Evolutionary conservation across 2,888 invertebrate genomes (phyloP).

Genomic region (Ctena decussata): DNA sequence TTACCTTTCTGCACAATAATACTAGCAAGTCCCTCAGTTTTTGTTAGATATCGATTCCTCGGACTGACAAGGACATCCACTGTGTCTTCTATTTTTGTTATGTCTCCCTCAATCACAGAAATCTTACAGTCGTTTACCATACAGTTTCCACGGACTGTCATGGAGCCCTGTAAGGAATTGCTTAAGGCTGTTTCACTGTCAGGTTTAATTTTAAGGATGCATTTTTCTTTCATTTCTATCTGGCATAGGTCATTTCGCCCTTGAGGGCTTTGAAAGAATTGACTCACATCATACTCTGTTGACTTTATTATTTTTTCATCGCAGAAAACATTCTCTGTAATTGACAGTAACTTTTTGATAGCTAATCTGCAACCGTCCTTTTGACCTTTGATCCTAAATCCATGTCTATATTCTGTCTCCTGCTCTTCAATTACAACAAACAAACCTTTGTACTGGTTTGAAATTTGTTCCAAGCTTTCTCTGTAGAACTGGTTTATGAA

Average conservation of each 20-base stretch:
- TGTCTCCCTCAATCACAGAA: not conserved
- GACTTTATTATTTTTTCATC: conserved; percentile 26
- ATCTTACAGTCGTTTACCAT: not conserved
- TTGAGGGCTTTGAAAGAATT: conserved; percentile 21
- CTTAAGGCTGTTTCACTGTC: not conserved
- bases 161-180: not conserved
- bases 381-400: conserved; percentile 46
- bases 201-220: conserved; percentile 22
- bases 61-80: not conserved
- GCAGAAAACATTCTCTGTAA: conserved; percentile 33
- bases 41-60: not conserved
- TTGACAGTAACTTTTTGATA: conserved; percentile 8
- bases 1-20: not conserved
- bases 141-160: not conserved
- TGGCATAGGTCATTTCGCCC: conserved; percentile 14
- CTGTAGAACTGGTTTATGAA: conserved; percentile 32
- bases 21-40: not conserved
- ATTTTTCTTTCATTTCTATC: conserved; percentile 47
- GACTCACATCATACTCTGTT: conserved; percentile 14
- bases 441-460: conserved; percentile 35
- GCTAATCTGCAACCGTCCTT: conserved; percentile 48
- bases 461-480: conserved; percentile 31
- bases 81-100: not conserved
- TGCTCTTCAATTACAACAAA: conserved; percentile 21
- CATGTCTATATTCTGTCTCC: conserved; percentile 10